These are phyloP conservation scores for Pampusana beccarii DNA, from an alignment of 2,113 vertebrate species.

Conservation along the genomic window DNA sequence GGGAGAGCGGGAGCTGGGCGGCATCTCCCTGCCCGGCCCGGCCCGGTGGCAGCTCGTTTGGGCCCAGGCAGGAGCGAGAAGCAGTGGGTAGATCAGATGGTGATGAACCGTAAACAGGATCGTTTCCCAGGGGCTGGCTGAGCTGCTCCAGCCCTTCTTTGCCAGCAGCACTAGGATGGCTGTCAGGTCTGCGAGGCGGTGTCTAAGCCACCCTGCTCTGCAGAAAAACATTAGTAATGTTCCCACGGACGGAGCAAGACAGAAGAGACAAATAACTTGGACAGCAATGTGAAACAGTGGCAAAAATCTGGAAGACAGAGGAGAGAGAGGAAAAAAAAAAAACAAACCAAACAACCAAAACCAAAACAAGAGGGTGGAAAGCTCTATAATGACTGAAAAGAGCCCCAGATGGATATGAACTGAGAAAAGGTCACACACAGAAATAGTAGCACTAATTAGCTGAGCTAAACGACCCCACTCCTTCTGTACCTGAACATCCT, in stretches of 20 bases:
- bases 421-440: not conserved
- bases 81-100: slow-evolving; percentile 14
- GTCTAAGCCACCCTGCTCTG: slow-evolving; percentile 8
- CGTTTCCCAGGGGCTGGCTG: not conserved
- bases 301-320: slow-evolving; percentile 52
- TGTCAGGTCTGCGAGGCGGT: not conserved
- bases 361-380: not conserved
- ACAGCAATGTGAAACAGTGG: slow-evolving; percentile 1
- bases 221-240: slow-evolving; percentile 41
- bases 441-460: slow-evolving; percentile 36
- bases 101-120: not conserved
- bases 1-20: not conserved
- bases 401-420: not conserved
- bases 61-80: not conserved
- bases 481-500: slow-evolving; percentile 24
- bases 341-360: too few species aligned
- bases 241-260: slow-evolving; percentile 1
- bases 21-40: accelerated
- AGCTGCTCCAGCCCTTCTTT: slow-evolving; percentile 2
- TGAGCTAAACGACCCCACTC: not conserved
- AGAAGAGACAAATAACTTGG: slow-evolving; percentile 49
- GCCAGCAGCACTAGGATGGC: not conserved
- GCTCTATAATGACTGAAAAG: not conserved
- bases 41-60: accelerated
- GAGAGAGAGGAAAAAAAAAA: not conserved